Base-by-base conservation (phyloP, 1,140 invertebrate species). In the Zaprionus gabonicus region DNA sequence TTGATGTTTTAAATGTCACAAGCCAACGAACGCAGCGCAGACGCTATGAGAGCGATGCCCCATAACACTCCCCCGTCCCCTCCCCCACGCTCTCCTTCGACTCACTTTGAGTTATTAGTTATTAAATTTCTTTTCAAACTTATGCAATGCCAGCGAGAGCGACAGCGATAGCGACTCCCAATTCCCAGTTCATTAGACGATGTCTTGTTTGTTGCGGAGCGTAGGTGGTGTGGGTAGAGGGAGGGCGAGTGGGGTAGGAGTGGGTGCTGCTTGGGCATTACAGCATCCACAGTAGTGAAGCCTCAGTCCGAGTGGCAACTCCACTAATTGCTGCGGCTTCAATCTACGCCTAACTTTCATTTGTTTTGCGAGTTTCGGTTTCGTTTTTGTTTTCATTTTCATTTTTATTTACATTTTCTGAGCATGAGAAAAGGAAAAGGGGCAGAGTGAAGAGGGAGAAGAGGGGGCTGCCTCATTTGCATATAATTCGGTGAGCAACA, bases 1-100 rank as follows among this genome's bases (percentile, higher is more conserved):
- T 85, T 75, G 73, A 71, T 82, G 72, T 87, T 86, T 77, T 76
- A 86, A 87, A 86, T 86, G 82, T 86, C 82, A 86, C 82, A 86
- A 86, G 82, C 82, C 82, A 86, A 82, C 77, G 73, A 68, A 72
- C 64, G 68, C 60, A 67, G 72, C 68, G 46, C 15, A 1, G 4
- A 9, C 31, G 9, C 31, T 34, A 34, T 34, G 31, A 34, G 31
- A 34, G 31, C 31, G 31, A 34, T 34, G 31, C 31, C 31, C 31
- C 9, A 9, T 34, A 34, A 9, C 9, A 9, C 31, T 34, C 3
- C 0, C 31, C 9, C 9, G 1, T 9, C 9, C 31, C 31, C 7
- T 10, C 9, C 31, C 31, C 31, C 31, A 1, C 31, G 23, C 23
- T 23, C 31, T 9, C 9, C 31, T 34, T 34, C 31, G 28, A 44